phyloP scores from a whole-genome alignment of 2,797 vertebrate species.

The Meriones psammophilus region DNA sequence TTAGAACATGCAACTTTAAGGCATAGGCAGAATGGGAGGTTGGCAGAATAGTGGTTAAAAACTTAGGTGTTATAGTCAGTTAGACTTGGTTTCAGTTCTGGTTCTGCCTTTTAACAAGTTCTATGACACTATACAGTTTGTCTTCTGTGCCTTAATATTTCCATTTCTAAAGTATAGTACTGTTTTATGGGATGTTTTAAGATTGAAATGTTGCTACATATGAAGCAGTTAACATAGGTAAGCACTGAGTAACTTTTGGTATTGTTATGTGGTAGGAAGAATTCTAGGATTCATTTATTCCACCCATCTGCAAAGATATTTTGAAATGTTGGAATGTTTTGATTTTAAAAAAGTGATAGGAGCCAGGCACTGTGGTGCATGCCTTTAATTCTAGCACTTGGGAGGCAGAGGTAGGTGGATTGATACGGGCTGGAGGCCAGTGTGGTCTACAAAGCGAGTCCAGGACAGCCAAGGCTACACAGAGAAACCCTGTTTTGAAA shows the following conservation, averaged over 20 bases:
- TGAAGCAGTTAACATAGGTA: background rate
- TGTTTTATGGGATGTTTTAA: background rate
- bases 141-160: background rate
- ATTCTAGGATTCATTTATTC: conserved; percentile 46
- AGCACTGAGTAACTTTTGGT: background rate
- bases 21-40: background rate
- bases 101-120: background rate
- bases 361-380: no score
- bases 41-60: background rate
- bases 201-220: background rate
- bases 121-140: background rate
- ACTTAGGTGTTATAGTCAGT: background rate
- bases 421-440: no score
- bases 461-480: no score
- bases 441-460: no score
- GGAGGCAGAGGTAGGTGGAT: no score
- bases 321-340: conserved; percentile 63
- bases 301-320: conserved; percentile 42
- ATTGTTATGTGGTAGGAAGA: conserved; percentile 21
- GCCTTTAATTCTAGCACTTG: no score
- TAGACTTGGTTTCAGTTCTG: background rate
- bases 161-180: background rate
- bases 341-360: background rate
- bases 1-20: background rate
- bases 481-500: no score